These are phyloP conservation scores for Psittacula derbiana DNA, from an alignment of 2,797 vertebrate species.

Conservation along the genomic window DNA sequence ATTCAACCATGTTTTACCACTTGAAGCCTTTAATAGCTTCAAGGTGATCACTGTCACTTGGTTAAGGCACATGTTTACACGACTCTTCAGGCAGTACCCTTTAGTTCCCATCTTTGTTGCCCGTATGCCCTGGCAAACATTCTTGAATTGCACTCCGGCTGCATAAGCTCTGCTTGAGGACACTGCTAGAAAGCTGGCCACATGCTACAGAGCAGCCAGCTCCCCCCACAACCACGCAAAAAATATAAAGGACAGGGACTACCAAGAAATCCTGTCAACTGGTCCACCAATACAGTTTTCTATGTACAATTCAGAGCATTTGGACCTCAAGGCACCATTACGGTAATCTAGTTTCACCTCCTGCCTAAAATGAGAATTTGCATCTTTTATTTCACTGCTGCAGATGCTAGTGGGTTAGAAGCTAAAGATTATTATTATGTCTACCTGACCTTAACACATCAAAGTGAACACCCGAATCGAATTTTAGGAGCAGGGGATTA, in stretches of 20 bases:
- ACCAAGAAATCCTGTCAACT: neutral
- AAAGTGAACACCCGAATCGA: neutral
- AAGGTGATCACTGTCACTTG: neutral
- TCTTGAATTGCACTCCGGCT: neutral
- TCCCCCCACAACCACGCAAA: accelerated
- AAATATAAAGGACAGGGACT: neutral
- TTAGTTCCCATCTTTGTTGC: neutral
- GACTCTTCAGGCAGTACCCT: neutral
- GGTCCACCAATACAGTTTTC: neutral
- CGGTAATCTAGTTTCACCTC: neutral
- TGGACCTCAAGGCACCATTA: neutral
- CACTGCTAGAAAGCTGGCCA: neutral
- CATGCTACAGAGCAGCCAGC: neutral
- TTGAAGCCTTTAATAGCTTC: neutral
- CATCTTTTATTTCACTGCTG: neutral
- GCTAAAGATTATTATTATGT: neutral
- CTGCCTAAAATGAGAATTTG: neutral
- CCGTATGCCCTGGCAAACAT: neutral
- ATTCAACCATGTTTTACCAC: neutral
- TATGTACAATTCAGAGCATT: neutral
- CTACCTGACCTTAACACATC: neutral
- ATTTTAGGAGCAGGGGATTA: neutral
- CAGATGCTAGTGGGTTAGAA: neutral
- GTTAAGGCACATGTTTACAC: neutral
- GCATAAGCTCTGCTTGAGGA: neutral